Conservation (phyloP, 2,797 vertebrate species). For the Sylvia borin region DNA sequence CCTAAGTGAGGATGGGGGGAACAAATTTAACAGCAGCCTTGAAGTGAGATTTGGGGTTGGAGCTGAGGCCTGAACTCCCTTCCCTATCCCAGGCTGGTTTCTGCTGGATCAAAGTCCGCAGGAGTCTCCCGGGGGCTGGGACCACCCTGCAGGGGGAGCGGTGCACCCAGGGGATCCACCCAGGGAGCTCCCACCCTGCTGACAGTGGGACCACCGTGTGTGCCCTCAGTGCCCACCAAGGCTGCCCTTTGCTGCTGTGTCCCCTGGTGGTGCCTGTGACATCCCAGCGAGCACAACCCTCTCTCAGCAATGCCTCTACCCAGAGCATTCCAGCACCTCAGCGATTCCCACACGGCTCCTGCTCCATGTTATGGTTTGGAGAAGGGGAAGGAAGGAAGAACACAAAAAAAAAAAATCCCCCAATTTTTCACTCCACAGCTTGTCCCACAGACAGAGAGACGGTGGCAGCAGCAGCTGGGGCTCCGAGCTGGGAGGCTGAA, state of each 20-base stretch:
- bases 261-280: fast-evolving
- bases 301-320: neutral
- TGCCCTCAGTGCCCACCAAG: neutral
- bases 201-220: fast-evolving
- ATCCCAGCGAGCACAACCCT: neutral
- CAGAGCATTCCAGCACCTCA: neutral
- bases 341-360: fast-evolving
- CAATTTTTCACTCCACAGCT: neutral
- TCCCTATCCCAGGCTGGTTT: neutral
- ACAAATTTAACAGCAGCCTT: neutral
- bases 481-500: neutral
- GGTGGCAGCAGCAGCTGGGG: neutral
- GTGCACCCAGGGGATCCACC: neutral
- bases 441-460: neutral
- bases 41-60: neutral
- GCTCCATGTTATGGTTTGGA: neutral
- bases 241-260: too few relatives aligned
- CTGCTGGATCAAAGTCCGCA: neutral
- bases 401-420: neutral
- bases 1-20: neutral
- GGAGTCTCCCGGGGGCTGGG: neutral
- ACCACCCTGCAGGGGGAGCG: neutral
- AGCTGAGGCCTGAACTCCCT: neutral
- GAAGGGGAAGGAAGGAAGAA: neutral
- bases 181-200: neutral